A percentile compares a stretch with the other conserved stretches of the same genome.
These are phyloP conservation scores for Eurois occulta DNA, from an alignment of 2,888 invertebrate species.

Conservation along the genomic window DNA sequence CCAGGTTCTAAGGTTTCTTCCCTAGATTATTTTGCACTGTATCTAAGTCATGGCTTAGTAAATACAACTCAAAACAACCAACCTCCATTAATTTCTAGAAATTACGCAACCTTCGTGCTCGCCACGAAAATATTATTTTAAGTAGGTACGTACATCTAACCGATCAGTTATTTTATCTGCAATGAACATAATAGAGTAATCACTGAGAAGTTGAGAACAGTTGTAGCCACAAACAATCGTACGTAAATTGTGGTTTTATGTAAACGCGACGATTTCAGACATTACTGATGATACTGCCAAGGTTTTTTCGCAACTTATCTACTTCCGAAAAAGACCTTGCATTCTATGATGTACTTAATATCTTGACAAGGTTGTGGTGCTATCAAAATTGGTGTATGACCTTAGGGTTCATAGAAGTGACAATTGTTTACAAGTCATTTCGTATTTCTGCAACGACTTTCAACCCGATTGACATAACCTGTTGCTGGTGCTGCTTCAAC, in stretches of 20 bases:
- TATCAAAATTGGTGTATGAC: background rate
- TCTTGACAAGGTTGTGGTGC: slow-evolving; percentile 12
- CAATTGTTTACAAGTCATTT: background rate
- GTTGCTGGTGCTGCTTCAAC: background rate
- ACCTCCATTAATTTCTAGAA: background rate
- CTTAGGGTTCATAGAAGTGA: background rate
- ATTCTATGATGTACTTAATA: slow-evolving; percentile 16
- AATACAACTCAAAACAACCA: background rate
- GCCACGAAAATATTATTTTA: slow-evolving; percentile 45
- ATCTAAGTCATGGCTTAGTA: background rate
- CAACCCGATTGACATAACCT: background rate
- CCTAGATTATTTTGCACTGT: background rate
- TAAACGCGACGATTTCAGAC: slow-evolving; percentile 50
- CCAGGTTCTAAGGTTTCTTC: background rate
- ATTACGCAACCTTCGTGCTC: background rate
- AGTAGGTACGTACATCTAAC: too few species aligned
- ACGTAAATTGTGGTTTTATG: slow-evolving; percentile 55
- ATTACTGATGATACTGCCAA: slow-evolving; percentile 43
- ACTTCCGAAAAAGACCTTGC: slow-evolving; percentile 16
- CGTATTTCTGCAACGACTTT: background rate
- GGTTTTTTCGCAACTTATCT: slow-evolving; percentile 35
- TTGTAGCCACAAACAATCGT: slow-evolving; percentile 37
- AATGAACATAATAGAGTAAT: slow-evolving; percentile 41
- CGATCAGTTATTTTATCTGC: slow-evolving; percentile 31
- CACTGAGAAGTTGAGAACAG: slow-evolving; percentile 25